A percentile compares a stretch with the other conserved stretches of the same genome.
These are phyloP conservation scores for Aurelia sp. DNA, from an alignment of 30 jellyfish, hydroid and myxozoan genomes.

Conservation along the genomic window DNA sequence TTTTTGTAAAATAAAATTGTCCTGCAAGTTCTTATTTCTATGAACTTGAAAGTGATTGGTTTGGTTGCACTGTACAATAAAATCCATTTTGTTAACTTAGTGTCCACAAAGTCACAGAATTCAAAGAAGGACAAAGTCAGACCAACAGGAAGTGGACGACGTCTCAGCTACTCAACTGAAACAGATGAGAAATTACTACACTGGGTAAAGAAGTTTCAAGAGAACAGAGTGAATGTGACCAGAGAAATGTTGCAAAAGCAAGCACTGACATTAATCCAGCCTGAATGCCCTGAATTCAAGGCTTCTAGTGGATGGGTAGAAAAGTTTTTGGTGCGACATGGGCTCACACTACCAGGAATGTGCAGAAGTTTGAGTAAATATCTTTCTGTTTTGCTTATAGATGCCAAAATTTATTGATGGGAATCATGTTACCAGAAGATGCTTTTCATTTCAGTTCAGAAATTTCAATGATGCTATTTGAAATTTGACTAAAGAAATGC, in stretches of 20 bases:
- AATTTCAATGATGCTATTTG: no score
- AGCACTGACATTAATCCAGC: slow-evolving; percentile 67
- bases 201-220: slow-evolving; percentile 71
- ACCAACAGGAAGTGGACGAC: slow-evolving; percentile 76
- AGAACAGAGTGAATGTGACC: slow-evolving; percentile 54
- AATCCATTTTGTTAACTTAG: no score
- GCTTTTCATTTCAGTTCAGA: no score
- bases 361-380: slow-evolving; percentile 42
- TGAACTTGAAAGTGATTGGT: no score
- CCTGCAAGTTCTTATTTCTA: no score
- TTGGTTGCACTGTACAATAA: no score
- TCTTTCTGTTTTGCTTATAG: background rate
- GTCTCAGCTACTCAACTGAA: slow-evolving; percentile 75
- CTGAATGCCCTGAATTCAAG: slow-evolving; percentile 81
- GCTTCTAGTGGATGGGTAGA: slow-evolving; percentile 94
- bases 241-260: slow-evolving; percentile 78
- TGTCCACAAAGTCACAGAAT: no score
- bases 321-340: slow-evolving; percentile 76
- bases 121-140: slow-evolving; percentile 42
- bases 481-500: no score
- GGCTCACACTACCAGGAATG: slow-evolving; percentile 67
- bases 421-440: no score
- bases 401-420: no score
- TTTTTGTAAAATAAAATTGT: no score
- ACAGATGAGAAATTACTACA: slow-evolving; percentile 71